A percentile compares a stretch with the other conserved stretches of the same genome.
Conservation (phyloP, 2,113 vertebrate genomes). For the Calidris pugnax region DNA sequence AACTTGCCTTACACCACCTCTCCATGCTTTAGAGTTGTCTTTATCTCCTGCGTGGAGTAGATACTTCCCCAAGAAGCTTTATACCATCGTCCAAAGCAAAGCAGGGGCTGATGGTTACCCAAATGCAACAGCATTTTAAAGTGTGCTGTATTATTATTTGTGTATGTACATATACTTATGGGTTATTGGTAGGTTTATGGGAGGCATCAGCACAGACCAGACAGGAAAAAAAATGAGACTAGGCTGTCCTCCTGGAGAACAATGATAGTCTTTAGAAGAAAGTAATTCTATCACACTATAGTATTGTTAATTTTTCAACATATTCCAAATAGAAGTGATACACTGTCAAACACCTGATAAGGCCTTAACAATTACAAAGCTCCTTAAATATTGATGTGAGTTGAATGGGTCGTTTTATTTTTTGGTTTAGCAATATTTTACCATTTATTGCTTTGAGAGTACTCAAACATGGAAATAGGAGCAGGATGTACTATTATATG, state of each 20-base stretch:
- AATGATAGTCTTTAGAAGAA: background rate
- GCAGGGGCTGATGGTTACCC: background rate
- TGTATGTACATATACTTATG: background rate
- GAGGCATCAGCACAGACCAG: background rate
- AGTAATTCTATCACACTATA: background rate
- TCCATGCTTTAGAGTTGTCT: background rate
- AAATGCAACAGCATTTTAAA: background rate
- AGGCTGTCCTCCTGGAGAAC: background rate
- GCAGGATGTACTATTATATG: background rate
- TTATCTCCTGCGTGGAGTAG: background rate
- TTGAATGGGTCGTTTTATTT: background rate
- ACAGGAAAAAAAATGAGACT: background rate
- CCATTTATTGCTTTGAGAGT: background rate
- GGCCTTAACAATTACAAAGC: background rate
- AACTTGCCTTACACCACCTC: background rate
- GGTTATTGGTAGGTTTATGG: background rate
- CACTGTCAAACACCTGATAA: background rate
- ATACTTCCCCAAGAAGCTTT: background rate
- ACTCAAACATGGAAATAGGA: background rate
- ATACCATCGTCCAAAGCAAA: background rate
- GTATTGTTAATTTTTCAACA: background rate
- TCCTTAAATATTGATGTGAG: conserved; percentile 28
- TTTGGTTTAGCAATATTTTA: background rate
- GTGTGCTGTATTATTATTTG: background rate
- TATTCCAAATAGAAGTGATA: background rate